Evolutionary conservation across 2,113 vertebrate species (phyloP).

Genomic region (Salvelinus alpinus): DNA sequence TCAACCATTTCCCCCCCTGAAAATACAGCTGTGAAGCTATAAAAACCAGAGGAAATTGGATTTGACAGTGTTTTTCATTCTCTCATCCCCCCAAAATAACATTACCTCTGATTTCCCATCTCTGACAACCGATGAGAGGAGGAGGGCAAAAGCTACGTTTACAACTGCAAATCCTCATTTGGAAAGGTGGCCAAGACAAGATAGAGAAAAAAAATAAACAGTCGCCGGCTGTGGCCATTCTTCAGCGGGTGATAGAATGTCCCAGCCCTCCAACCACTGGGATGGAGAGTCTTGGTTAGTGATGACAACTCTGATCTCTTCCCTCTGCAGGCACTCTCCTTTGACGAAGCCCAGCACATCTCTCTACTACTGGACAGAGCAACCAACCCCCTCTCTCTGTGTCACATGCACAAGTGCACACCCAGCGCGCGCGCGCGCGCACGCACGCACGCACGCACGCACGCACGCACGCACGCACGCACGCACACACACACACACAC

Average conservation of each 20-base stretch:
- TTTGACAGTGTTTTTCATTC: conserved; percentile 61
- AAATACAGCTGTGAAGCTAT: conserved; percentile 45
- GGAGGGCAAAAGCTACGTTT: conserved; percentile 42
- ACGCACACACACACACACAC: neutral
- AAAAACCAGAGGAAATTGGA: conserved; percentile 47
- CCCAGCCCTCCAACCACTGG: conserved; percentile 47
- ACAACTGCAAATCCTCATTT: conserved; percentile 64
- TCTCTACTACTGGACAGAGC: conserved; percentile 25
- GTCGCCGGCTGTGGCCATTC: conserved; percentile 45
- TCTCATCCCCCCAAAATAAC: conserved; percentile 53
- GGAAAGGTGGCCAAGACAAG: conserved; percentile 64
- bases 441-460: neutral
- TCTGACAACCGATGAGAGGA: conserved; percentile 43
- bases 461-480: neutral
- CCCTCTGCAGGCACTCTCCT: conserved; percentile 53
- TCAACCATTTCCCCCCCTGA: conserved; percentile 14
- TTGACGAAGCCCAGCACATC: conserved; percentile 65
- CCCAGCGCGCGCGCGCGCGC: neutral
- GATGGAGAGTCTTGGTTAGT: conserved; percentile 49
- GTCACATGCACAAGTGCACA: too few species aligned
- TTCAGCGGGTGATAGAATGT: conserved; percentile 63
- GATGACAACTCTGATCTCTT: conserved; percentile 69
- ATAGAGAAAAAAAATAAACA: conserved; percentile 74
- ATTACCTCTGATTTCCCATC: conserved; percentile 48
- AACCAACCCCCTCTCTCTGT: neutral